These are phyloP conservation scores for Paradisaea rubra DNA, from an alignment of 2,113 vertebrate genomes.

Conservation along the genomic window DNA sequence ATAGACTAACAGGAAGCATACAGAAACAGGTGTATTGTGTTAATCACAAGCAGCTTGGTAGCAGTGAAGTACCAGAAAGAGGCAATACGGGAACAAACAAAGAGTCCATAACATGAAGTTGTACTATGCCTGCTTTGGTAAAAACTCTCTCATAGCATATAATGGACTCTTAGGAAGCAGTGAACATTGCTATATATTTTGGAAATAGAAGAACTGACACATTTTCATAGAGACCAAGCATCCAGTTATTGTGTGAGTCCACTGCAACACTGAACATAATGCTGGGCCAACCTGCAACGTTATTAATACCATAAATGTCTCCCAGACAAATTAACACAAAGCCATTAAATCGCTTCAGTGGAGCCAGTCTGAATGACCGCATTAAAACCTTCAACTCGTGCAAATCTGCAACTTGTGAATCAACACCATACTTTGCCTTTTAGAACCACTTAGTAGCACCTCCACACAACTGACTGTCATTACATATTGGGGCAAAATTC, in stretches of 20 bases:
- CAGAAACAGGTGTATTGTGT: background rate
- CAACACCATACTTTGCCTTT: background rate
- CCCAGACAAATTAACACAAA: background rate
- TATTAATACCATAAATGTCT: background rate
- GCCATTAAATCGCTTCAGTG: background rate
- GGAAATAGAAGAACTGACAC: background rate
- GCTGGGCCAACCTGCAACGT: background rate
- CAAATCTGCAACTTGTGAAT: background rate
- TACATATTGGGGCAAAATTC: background rate
- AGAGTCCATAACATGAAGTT: background rate
- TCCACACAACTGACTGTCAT: background rate
- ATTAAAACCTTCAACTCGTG: background rate
- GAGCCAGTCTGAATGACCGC: background rate
- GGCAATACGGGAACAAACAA: background rate
- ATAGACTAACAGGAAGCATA: background rate
- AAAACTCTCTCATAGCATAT: background rate
- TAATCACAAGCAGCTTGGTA: background rate
- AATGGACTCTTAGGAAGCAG: background rate
- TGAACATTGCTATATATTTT: background rate
- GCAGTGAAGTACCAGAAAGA: background rate
- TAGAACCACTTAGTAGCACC: background rate
- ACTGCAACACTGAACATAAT: background rate
- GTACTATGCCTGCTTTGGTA: background rate
- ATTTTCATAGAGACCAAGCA: background rate
- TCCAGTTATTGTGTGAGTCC: background rate